Evolutionary conservation across 2,797 vertebrate genomes (phyloP), one percentile per base, ranked within the genome.

Genomic region (Myotis daubentonii): DNA sequence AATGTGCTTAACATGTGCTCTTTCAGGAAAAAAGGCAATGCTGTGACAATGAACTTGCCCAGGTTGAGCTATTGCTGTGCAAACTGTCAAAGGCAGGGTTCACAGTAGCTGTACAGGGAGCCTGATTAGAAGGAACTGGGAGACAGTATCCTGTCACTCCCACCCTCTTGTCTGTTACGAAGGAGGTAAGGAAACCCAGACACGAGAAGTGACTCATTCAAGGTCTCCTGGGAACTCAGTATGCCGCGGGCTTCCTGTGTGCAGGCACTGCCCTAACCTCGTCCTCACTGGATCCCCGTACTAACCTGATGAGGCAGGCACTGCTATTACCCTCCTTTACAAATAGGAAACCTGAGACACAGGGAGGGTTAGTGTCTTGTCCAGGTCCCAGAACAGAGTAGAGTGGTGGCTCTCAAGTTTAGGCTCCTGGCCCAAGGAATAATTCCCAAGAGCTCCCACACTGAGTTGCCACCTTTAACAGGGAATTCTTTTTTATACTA

Each of bases 401-500:
- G 68, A 70, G 65, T 25, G 28, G 36, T 23, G 0, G 25, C 20
- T n/a, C 49, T 82, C 28, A 30, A 47, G 70, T 71, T 92, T 30
- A 72, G 65, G 30, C 53, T 80, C 28, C 8, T 1, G 6, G 55
- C 6, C 12, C 19, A n/a, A 9, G 7, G 41, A 16, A 6, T 25
- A 66, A 33, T 23, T 78, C 86, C 85, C 78, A 70, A 33, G 36
- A 33, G 30, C 30, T 62, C 83, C 70, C 47, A 68, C 23, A 13
- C 0, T 15, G 20, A 92, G 83, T 3, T 90, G 81, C 8, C 79
- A 36, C 12, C 47, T 91, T 86, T 12, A 88, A 30, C 6, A 62
- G 25, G 38, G 23, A 80, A 81, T 60, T 72, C 30, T 68, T 84
- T 86, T 89, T 51, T 36, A 85, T 17, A 41, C 10, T 41, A 89